phyloP scores from a whole-genome alignment of 2,888 invertebrate genomes.

The Caenorhabditis sp. region DNA sequence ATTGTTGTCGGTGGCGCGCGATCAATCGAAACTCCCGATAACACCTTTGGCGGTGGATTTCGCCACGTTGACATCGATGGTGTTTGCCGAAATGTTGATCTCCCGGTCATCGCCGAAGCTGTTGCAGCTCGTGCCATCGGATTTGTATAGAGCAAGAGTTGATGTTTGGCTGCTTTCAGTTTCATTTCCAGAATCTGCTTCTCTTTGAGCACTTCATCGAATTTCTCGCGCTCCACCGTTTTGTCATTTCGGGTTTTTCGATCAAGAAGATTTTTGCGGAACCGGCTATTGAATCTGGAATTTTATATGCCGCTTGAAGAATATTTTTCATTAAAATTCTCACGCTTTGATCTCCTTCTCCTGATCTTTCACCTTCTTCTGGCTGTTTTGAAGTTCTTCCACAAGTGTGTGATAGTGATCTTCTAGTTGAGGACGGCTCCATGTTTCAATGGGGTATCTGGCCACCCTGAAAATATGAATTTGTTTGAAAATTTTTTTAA shows the following conservation, averaged over 20 bases:
- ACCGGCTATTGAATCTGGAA: constrained; percentile 52
- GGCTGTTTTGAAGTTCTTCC: constrained; percentile 39
- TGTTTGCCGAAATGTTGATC: constrained; percentile 43
- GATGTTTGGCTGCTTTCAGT: constrained; percentile 63
- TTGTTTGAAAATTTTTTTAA: no score
- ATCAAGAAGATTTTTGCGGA: constrained; percentile 43
- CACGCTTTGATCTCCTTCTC: constrained; percentile 60
- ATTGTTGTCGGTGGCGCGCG: background rate
- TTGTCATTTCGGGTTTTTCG: constrained; percentile 30
- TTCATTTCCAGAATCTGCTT: constrained; percentile 50
- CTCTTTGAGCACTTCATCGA: constrained; percentile 43
- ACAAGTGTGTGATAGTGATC: constrained; percentile 60
- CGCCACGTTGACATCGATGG: constrained; percentile 15
- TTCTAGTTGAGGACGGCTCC: constrained; percentile 66
- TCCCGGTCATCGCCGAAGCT: constrained; percentile 51
- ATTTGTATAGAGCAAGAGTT: constrained; percentile 62
- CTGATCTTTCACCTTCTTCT: constrained; percentile 54
- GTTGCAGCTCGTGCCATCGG: constrained; percentile 57
- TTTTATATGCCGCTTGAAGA: background rate
- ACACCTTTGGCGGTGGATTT: background rate
- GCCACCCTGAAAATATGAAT: constrained; percentile 6
- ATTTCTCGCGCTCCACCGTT: constrained; percentile 42
- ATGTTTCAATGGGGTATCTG: constrained; percentile 63
- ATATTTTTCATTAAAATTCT: background rate
- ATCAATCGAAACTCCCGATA: background rate